Conservation (phyloP, 2,797 vertebrate species). For the Amphiprion clarkii region DNA sequence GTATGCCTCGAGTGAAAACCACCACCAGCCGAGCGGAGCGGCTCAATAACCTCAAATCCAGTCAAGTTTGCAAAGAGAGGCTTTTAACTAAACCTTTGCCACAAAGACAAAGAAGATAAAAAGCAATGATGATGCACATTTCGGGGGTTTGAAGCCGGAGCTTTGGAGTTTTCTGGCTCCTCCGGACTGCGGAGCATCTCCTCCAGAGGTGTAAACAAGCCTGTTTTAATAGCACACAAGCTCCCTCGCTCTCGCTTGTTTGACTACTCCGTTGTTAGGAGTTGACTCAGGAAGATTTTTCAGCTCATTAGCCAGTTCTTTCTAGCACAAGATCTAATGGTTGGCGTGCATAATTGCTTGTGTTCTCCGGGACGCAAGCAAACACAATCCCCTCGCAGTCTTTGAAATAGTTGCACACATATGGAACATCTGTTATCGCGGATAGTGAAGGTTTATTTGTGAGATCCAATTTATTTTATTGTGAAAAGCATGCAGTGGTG, state of each 20-base stretch:
- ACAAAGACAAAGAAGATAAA: conserved; percentile 14
- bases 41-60: background rate
- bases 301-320: conserved; percentile 49
- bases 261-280: conserved; percentile 33
- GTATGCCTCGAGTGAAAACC: conserved; percentile 2
- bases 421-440: background rate
- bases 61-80: background rate
- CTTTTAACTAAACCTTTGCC: conserved; percentile 23
- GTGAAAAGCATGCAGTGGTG: background rate
- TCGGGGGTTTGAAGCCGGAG: conserved; percentile 21
- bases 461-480: background rate
- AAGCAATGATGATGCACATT: conserved; percentile 2
- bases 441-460: background rate
- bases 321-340: conserved; percentile 21
- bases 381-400: conserved; percentile 5
- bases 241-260: conserved; percentile 5
- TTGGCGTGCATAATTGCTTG: conserved; percentile 40
- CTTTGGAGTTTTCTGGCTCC: background rate
- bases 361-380: conserved; percentile 25
- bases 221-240: background rate
- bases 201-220: conserved; percentile 27
- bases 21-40: conserved; percentile 3
- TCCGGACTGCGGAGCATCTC: background rate
- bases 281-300: conserved; percentile 42
- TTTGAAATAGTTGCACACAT: background rate